Evolutionary conservation across 2,888 invertebrate species (phyloP).

Genomic region (Noctua pronuba): DNA sequence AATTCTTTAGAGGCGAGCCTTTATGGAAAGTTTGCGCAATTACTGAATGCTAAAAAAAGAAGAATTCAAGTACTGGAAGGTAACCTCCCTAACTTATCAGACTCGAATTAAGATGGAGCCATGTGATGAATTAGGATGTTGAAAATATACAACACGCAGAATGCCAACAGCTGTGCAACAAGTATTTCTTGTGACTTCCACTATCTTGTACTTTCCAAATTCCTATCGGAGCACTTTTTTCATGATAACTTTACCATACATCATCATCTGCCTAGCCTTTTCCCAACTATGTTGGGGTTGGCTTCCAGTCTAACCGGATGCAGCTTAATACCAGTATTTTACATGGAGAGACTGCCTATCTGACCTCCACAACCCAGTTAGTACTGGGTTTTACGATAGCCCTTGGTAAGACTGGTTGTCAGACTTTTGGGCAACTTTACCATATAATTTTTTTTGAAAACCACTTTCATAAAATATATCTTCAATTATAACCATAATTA

Average conservation of each 20-base stretch:
- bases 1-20: slow-evolving; percentile 75
- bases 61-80: slow-evolving; percentile 81
- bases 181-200: slow-evolving; percentile 1
- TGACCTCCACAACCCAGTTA: no score
- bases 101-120: slow-evolving; percentile 24
- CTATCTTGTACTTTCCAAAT: neutral
- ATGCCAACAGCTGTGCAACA: neutral
- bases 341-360: no score
- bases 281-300: no score
- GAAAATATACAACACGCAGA: neutral
- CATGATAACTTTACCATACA: neutral
- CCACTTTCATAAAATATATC: neutral
- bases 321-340: no score
- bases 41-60: slow-evolving; percentile 83
- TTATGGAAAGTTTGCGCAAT: slow-evolving; percentile 82
- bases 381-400: no score
- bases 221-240: neutral
- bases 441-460: no score
- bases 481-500: neutral
- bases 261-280: no score
- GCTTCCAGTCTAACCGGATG: no score
- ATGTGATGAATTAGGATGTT: neutral
- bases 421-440: no score
- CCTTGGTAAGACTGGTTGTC: no score
- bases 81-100: slow-evolving; percentile 69